Evolutionary conservation across 2,797 vertebrate species (phyloP).

Genomic region (Enteromius treurensis): DNA sequence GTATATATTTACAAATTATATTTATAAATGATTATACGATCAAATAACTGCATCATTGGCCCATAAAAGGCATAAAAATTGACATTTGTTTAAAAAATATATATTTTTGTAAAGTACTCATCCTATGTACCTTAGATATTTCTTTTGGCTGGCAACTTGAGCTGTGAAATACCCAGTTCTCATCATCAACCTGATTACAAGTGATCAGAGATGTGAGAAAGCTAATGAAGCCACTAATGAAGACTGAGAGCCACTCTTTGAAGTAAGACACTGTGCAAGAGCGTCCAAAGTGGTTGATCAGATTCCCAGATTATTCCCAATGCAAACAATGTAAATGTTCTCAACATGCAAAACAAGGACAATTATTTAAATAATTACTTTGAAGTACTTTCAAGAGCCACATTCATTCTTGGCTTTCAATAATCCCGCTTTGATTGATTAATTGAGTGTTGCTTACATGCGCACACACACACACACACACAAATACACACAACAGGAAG

Average conservation of each 20-base stretch:
- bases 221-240: conserved; percentile 47
- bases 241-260: conserved; percentile 26
- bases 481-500: background rate
- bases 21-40: no score
- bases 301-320: conserved; percentile 21
- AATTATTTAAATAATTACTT: conserved; percentile 31
- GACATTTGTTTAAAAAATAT: background rate
- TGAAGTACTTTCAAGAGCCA: background rate
- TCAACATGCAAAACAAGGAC: background rate
- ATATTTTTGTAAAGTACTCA: background rate
- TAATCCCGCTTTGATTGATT: conserved; percentile 37
- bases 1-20: background rate
- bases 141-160: conserved; percentile 6
- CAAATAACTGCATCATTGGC: background rate
- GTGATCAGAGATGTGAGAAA: conserved; percentile 43
- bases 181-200: conserved; percentile 44
- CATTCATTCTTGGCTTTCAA: conserved; percentile 19
- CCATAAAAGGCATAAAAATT: background rate
- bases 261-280: conserved; percentile 6
- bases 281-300: conserved; percentile 15
- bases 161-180: conserved; percentile 15
- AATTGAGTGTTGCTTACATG: conserved; percentile 16
- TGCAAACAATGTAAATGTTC: conserved; percentile 31
- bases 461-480: background rate
- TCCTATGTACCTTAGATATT: background rate